These are phyloP conservation scores for Melierax canorus DNA, from an alignment of 2,113 vertebrate genomes.

Conservation along the genomic window DNA sequence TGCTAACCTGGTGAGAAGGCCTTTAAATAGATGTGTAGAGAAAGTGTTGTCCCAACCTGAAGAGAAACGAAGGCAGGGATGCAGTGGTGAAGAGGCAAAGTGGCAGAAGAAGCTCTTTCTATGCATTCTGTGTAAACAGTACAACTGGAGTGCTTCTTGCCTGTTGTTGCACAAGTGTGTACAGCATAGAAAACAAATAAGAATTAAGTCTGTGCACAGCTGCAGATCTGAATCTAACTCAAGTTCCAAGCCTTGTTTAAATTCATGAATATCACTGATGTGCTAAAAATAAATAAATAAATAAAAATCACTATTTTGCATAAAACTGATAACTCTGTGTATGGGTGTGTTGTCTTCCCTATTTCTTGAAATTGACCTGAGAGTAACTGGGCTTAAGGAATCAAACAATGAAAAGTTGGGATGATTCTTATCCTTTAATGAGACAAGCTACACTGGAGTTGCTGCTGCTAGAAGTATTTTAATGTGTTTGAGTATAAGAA, in stretches of 20 bases:
- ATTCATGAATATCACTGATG: not conserved
- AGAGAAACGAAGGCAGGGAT: not conserved
- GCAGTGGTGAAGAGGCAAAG: not conserved
- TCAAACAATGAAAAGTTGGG: not conserved
- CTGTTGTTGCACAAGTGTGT: not conserved
- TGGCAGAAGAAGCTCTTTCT: not conserved
- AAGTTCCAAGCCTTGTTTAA: not conserved
- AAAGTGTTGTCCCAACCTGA: not conserved
- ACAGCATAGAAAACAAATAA: not conserved
- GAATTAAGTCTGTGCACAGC: not conserved
- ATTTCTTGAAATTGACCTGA: not conserved
- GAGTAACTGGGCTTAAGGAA: not conserved
- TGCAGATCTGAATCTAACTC: not conserved
- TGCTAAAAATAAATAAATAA: not conserved
- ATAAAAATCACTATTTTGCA: not conserved
- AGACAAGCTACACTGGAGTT: not conserved
- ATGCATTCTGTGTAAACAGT: not conserved
- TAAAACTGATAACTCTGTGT: not conserved
- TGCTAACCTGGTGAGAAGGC: not conserved
- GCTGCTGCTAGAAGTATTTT: not conserved
- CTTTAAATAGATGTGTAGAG: not conserved
- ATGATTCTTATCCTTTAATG: not conserved
- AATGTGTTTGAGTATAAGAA: not conserved
- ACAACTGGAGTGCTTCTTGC: not conserved
- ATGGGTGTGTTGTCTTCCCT: accelerated